Evolutionary conservation across 2,797 vertebrate genomes (phyloP).

Genomic region (Ctenochaetus hawaiiensis): DNA sequence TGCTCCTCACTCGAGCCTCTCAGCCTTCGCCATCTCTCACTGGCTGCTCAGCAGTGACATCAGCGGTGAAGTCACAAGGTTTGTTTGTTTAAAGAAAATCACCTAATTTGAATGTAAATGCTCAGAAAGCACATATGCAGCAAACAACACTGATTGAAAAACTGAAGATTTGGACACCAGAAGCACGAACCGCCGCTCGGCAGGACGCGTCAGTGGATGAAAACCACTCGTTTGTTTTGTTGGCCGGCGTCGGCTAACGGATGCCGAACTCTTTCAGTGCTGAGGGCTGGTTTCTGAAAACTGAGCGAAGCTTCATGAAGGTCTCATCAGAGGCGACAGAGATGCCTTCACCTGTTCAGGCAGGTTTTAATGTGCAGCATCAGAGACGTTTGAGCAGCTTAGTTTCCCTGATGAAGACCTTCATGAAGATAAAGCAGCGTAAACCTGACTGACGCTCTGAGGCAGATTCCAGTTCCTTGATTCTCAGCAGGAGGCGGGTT

Average conservation of each 20-base stretch:
- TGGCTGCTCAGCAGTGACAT: conserved; percentile 20
- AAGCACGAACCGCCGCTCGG: no score
- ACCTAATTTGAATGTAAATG: not conserved
- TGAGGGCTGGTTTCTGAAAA: not conserved
- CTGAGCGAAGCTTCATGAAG: not conserved
- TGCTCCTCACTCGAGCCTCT: not conserved
- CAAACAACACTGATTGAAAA: not conserved
- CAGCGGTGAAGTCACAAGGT: conserved; percentile 21
- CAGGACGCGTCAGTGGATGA: no score
- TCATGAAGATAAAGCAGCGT: not conserved
- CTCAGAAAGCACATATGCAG: not conserved
- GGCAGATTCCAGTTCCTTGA: conserved; percentile 21
- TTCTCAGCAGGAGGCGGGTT: conserved; percentile 15
- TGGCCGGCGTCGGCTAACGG: not conserved
- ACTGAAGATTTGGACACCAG: no score
- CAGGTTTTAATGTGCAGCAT: not conserved
- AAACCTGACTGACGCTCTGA: not conserved
- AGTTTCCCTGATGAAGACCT: not conserved
- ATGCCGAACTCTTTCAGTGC: no score
- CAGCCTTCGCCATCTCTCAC: not conserved
- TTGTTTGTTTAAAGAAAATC: not conserved
- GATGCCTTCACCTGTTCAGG: no score
- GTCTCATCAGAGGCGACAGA: not conserved
- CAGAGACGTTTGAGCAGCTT: no score
- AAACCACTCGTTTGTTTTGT: no score